Base-by-base conservation (phyloP, 2,113 vertebrate genomes). In the Spermophilus dauricus region DNA sequence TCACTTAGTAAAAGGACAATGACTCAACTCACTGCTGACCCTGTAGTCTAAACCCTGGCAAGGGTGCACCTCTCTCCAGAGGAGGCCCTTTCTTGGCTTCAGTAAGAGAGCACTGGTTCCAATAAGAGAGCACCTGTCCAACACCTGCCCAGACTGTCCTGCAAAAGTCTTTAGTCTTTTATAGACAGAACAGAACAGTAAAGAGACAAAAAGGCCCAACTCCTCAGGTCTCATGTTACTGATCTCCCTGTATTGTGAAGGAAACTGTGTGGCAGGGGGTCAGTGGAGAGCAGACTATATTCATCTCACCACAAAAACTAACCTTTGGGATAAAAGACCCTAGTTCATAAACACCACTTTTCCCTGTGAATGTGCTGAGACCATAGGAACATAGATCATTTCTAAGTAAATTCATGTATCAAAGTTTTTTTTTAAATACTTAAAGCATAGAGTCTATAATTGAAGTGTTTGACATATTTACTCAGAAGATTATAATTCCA, bases 381-480 rank as follows among this genome's bases (percentile, higher is more conserved):
- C 2, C 76, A 84, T 0, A 84, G 17, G 39, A 92, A 89, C n/a
- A 89, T 4, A 86, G 20, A 42, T 93, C 20, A 37, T 56, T 89
- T 93, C 63, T 75, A 39, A 85, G 83, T 61, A 91, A 84, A 91
- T 69, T 80, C 48, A 94, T 85, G 26, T 89, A 84, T 89, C 48
- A 51, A 83, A 87, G 77, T 30, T 67, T 26, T 67, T 42, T 67
- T 67, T 67, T 90, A 92, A 92, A 93, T 28, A 87, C 28, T 82
- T 85, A 42, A 84, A 91, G 5, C 51, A 6, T 28, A 14, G 61
- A 11, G 51, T 89, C 75, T 61, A 24, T 65, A 86, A 96, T 13
- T 87, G 56, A 81, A 97, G 20, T 28, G 16, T n/a, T 42, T 80
- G 34, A 83, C 61, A n/a, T 37, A 78, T 77, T 56, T n/a, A 97